A percentile compares a stretch with the other conserved stretches of the same genome.
Evolutionary conservation across 1,140 invertebrate species (phyloP).

Genomic region (Papilio polyxenes): DNA sequence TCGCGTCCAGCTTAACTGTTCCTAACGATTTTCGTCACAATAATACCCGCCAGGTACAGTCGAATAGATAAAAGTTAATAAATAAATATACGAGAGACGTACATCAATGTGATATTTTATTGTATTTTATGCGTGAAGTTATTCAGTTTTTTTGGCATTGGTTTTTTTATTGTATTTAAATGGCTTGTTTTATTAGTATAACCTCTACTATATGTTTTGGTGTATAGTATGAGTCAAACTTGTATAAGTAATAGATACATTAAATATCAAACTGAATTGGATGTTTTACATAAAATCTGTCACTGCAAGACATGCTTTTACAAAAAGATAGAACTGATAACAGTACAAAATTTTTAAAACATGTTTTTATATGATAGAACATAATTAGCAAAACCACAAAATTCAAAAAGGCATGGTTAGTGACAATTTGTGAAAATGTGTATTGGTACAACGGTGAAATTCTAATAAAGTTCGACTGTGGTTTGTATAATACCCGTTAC

Average conservation of each 20-base stretch:
- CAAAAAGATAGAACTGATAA: too few species aligned
- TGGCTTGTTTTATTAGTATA: background rate
- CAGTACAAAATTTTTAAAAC: background rate
- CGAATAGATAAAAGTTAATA: background rate
- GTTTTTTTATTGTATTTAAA: background rate
- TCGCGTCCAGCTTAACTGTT: slow-evolving; percentile 25
- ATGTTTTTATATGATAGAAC: background rate
- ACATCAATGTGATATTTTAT: background rate
- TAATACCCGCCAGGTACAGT: background rate
- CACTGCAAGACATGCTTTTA: too few species aligned
- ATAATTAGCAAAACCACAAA: background rate
- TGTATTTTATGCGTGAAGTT: background rate
- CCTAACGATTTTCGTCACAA: slow-evolving; percentile 25
- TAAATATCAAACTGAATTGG: background rate
- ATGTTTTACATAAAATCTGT: too few species aligned
- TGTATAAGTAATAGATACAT: background rate
- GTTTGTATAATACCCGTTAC: background rate
- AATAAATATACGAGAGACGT: background rate
- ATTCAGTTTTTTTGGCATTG: slow-evolving; percentile 4
- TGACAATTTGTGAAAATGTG: background rate
- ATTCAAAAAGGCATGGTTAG: background rate
- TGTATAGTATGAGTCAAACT: background rate
- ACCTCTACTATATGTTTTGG: slow-evolving; percentile 6
- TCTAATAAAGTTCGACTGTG: background rate
- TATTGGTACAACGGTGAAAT: background rate